Percentiles rank a stretch among this genome's conserved stretches.
These are phyloP conservation scores for Cryptotermes secundus DNA, from an alignment of 1,140 invertebrate genomes.

Conservation along the genomic window DNA sequence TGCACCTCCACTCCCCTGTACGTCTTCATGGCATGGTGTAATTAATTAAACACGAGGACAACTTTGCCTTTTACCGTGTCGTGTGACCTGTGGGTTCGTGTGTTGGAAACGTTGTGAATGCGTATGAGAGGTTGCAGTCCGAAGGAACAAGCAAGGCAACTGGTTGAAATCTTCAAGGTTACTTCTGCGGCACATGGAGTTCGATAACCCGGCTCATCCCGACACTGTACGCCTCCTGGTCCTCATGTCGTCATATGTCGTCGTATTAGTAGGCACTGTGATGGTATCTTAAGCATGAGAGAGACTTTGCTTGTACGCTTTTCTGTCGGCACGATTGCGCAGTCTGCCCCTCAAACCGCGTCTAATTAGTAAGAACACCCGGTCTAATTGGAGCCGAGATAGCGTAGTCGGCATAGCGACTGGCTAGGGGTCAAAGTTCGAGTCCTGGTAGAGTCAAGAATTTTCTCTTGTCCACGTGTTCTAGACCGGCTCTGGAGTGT, in stretches of 20 bases:
- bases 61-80: too few species aligned
- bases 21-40: too few species aligned
- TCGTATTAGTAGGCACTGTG: not conserved
- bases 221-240: not conserved
- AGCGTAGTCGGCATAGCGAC: too few species aligned
- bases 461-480: too few species aligned
- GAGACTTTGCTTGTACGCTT: not conserved
- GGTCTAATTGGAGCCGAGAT: too few species aligned
- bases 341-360: too few species aligned
- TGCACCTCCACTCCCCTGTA: too few species aligned
- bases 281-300: not conserved
- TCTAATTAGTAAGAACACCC: not conserved
- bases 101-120: not conserved
- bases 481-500: too few species aligned
- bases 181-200: not conserved
- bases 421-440: too few species aligned
- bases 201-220: not conserved
- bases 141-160: not conserved
- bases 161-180: not conserved
- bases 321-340: not conserved
- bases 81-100: not conserved
- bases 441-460: too few species aligned
- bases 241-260: not conserved
- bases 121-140: not conserved
- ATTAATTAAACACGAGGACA: too few species aligned